phyloP scores from a whole-genome alignment of 2,888 invertebrate species.

The Punctoribates punctum region DNA sequence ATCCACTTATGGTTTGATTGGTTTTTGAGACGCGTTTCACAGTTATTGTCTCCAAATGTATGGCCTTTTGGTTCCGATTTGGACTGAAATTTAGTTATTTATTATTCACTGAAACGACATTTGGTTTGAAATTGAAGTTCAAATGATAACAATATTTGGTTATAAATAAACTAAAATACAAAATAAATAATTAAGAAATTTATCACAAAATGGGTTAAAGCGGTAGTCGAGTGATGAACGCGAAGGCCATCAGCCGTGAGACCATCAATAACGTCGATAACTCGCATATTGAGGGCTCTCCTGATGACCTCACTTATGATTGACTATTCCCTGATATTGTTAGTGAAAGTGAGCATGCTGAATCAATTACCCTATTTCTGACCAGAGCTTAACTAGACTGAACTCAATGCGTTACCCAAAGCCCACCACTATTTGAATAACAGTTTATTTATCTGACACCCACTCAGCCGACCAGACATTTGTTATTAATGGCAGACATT shows the following conservation, averaged over 20 bases:
- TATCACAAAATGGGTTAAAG: conserved; percentile 29
- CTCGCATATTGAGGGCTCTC: no score
- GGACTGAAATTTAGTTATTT: no score
- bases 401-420: not conserved
- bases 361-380: no score
- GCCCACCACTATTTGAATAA: not conserved
- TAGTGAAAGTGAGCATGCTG: no score
- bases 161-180: not conserved
- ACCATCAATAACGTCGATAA: no score
- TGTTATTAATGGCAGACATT: not conserved
- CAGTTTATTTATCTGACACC: not conserved
- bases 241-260: conserved; percentile 19
- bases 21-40: not conserved
- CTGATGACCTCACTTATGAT: no score
- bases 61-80: not conserved
- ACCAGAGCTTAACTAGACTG: no score
- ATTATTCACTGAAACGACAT: no score
- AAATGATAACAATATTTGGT: not conserved
- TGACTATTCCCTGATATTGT: no score
- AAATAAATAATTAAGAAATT: not conserved
- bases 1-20: not conserved
- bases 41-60: not conserved
- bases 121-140: no score
- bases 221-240: not conserved
- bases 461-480: not conserved